These are phyloP conservation scores for Dicranocentrus wangi DNA, from an alignment of 2,888 invertebrate species.

Conservation along the genomic window DNA sequence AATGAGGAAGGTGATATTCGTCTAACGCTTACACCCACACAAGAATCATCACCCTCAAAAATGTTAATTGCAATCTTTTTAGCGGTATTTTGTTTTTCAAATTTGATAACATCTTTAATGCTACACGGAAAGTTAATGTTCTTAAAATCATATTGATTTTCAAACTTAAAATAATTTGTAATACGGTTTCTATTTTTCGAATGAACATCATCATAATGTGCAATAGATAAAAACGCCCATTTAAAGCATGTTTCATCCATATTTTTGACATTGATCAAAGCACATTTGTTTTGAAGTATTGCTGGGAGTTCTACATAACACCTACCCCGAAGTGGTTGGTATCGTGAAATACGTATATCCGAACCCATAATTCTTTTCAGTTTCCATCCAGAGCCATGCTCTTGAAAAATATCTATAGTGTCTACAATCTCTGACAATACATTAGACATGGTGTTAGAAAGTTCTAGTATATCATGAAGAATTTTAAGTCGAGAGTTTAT, in stretches of 20 bases:
- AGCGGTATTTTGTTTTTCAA: conserved; percentile 16
- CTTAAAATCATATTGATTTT: conserved; percentile 18
- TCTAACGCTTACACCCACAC: background rate
- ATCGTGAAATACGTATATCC: conserved; percentile 24
- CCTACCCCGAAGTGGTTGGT: background rate
- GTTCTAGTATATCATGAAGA: too few relatives aligned
- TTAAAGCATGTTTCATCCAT: conserved; percentile 31
- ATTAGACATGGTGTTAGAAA: background rate
- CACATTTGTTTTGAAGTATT: too few relatives aligned
- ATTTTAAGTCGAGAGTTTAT: conserved; percentile 19
- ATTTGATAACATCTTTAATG: conserved; percentile 3
- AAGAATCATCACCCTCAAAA: conserved; percentile 22
- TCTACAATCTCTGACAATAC: background rate
- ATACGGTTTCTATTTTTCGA: background rate
- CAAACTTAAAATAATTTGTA: conserved; percentile 11
- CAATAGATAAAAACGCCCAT: conserved; percentile 33
- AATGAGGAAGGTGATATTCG: conserved; percentile 20
- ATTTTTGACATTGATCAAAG: conserved; percentile 29
- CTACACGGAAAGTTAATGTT: conserved; percentile 22
- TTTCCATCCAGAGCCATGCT: conserved; percentile 35
- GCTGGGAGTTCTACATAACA: background rate
- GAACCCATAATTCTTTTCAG: conserved; percentile 14
- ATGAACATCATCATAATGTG: conserved; percentile 34
- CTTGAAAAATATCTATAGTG: conserved; percentile 28
- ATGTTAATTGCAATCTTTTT: conserved; percentile 38